phyloP scores from a whole-genome alignment of 2,113 vertebrate genomes.

The Ariopsis seemanni region DNA sequence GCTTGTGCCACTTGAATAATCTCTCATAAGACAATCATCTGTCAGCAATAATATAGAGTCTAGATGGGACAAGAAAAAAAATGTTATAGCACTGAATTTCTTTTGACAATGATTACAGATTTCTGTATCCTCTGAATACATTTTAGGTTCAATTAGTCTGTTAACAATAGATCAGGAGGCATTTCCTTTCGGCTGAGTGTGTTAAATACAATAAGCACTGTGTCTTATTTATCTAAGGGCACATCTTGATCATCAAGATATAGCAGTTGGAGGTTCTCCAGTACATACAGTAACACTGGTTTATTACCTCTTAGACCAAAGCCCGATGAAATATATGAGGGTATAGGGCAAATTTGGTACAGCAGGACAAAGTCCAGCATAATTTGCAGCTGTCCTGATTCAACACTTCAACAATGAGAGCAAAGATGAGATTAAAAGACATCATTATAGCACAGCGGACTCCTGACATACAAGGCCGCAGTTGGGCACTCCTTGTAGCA shows the following conservation, averaged over 20 bases:
- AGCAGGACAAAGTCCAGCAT: neutral
- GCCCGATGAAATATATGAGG: neutral
- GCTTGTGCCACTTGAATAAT: neutral
- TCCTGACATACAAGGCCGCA: neutral
- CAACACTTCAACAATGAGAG: neutral
- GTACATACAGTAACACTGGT: neutral
- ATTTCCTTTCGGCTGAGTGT: neutral
- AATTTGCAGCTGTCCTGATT: neutral
- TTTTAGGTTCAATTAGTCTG: neutral
- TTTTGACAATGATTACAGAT: neutral
- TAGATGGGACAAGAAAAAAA: neutral
- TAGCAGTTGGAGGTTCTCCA: neutral
- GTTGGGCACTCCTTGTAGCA: neutral
- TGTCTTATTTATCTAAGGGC: neutral
- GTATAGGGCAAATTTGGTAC: neutral
- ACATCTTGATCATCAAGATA: neutral
- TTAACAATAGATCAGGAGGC: neutral
- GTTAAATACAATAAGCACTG: neutral
- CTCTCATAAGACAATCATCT: neutral
- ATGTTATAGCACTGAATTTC: neutral
- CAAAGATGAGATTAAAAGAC: neutral
- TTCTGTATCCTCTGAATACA: neutral
- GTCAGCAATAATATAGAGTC: neutral
- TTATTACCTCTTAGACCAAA: constrained; percentile 8
- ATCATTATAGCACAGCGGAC: neutral